Evolutionary conservation across 2,888 invertebrate species (phyloP).

Genomic region (Scaptomyza flava): DNA sequence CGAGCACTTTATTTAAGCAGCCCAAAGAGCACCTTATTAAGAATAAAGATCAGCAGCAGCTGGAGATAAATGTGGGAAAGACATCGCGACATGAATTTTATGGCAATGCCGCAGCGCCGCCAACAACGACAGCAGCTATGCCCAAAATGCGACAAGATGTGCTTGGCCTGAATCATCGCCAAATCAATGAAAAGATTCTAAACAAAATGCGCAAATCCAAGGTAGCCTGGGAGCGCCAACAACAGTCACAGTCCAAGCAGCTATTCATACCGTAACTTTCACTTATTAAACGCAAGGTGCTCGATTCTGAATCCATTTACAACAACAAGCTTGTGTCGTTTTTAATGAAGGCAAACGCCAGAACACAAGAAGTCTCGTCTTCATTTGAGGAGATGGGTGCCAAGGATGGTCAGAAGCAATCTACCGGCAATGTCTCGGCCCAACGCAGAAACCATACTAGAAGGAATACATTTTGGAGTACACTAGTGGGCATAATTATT

Average conservation of each 20-base stretch:
- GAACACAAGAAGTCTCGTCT: too few relatives aligned
- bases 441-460: too few relatives aligned
- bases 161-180: slow-evolving; percentile 88
- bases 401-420: too few relatives aligned
- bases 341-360: too few relatives aligned
- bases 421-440: too few relatives aligned
- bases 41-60: not conserved
- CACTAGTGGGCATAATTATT: too few relatives aligned
- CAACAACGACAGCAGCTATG: slow-evolving; percentile 65
- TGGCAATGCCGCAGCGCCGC: slow-evolving; percentile 80
- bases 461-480: too few relatives aligned
- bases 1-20: slow-evolving; percentile 54
- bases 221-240: slow-evolving; percentile 85
- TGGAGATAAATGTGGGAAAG: slow-evolving; percentile 26
- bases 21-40: slow-evolving; percentile 2
- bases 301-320: too few relatives aligned
- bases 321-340: too few relatives aligned
- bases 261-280: slow-evolving; percentile 2
- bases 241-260: not conserved
- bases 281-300: too few relatives aligned
- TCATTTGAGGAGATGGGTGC: too few relatives aligned
- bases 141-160: slow-evolving; percentile 91
- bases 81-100: slow-evolving; percentile 49
- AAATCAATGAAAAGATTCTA: slow-evolving; percentile 87
- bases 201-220: slow-evolving; percentile 86